Base-by-base conservation (phyloP, 2,797 vertebrate genomes). In the Mycteria americana region DNA sequence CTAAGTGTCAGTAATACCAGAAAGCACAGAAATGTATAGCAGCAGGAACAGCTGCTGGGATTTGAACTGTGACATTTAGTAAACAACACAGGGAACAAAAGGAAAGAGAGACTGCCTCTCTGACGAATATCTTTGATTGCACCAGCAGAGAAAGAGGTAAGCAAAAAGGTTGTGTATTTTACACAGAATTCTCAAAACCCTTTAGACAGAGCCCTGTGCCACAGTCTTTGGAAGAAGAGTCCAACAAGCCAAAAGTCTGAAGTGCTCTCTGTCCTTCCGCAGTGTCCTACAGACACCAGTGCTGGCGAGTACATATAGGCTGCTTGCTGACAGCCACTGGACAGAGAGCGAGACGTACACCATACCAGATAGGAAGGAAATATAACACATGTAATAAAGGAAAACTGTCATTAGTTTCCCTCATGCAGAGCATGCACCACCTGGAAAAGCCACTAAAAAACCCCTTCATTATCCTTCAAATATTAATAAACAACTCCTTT, bases 401-500 rank as follows among this genome's bases (percentile, higher is more conserved):
- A 89, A 85, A 91, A 10, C 7, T n/a, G 41, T 30, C 79, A 79
- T 41, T 62, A 21, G 28, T 54, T 62, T 39, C 33, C 56, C 78
- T 82, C 76, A 67, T 75, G 53, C 67, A 67, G 60, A 87, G 84
- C 72, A 64, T 45, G 30, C 11, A 33, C 1, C 31, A 85, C 68
- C 57, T 83, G 57, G 57, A 78, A 89, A 93, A 96, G 51, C 53
- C 89, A 83, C 48, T 82, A 73, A 57, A 77, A 22, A 31, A 35
- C 2, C 6, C 6, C 33, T 76, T 89, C 39, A 28, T 50, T 59
- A 77, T 43, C 68, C 64, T 50, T 45, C 39, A 76, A 19, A 50
- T 35, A 48, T 50, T 39, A 85, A 73, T 27, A 17, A 63, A 9
- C 21, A 65, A 10, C 3, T 43, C 46, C 33, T 57, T 7, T 35